Evolutionary conservation across 2,888 invertebrate genomes (phyloP).

Genomic region (Oscheius sp.): DNA sequence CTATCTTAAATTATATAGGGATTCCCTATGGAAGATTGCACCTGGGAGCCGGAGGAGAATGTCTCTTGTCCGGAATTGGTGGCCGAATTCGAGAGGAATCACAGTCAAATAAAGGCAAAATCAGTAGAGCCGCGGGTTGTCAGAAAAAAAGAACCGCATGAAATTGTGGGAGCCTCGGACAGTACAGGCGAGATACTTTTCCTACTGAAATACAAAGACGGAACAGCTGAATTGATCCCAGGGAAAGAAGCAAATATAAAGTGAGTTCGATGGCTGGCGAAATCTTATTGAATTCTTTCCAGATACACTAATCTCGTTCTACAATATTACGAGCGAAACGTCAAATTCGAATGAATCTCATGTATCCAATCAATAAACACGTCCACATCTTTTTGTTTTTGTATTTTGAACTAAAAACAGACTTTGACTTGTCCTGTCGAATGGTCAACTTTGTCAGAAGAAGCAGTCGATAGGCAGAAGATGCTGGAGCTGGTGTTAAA

Average conservation of each 20-base stretch:
- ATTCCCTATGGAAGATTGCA: slow-evolving; percentile 41
- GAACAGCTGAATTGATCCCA: slow-evolving; percentile 18
- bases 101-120: not conserved
- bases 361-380: too few relatives aligned
- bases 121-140: not conserved
- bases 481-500: too few relatives aligned
- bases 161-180: slow-evolving; percentile 4
- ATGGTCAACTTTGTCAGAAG: too few relatives aligned
- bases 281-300: not conserved
- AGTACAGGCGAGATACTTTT: slow-evolving; percentile 19
- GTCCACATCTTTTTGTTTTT: too few relatives aligned
- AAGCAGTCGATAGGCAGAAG: too few relatives aligned
- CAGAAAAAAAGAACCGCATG: not conserved
- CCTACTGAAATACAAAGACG: slow-evolving; percentile 25
- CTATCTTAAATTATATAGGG: slow-evolving; percentile 37
- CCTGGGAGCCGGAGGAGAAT: slow-evolving; percentile 56
- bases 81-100: slow-evolving; percentile 38
- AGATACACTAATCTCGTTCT: slow-evolving; percentile 26
- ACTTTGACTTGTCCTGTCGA: too few relatives aligned
- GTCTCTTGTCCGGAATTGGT: slow-evolving; percentile 43
- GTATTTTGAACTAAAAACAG: too few relatives aligned
- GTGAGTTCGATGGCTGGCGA: slow-evolving; percentile 4
- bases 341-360: not conserved
- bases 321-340: slow-evolving; percentile 24
- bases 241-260: slow-evolving; percentile 26